Base-by-base conservation (phyloP, 1,140 invertebrate species). In the Radopholus similis region DNA sequence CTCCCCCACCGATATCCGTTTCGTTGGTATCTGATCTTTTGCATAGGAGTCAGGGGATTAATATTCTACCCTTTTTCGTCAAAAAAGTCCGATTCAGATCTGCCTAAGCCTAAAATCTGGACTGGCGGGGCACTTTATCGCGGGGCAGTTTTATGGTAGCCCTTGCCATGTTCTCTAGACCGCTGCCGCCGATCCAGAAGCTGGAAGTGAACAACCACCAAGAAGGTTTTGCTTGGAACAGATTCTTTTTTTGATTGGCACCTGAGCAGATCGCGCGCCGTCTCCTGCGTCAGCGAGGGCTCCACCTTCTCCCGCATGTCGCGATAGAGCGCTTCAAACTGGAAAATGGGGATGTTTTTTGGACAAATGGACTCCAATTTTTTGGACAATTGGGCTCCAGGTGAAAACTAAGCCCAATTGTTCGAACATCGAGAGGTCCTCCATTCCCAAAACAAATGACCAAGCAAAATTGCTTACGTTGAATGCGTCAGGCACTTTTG, bases 401-500 rank as follows among this genome's bases (percentile, higher is more conserved):
- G n/a, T n/a, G n/a, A n/a, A n/a, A n/a, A n/a, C n/a, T n/a, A 15
- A 42, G 21, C 15, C 21, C 40, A 15, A 42, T 42, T 15, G 21
- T 42, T 42, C 21, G 21, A 42, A 42, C 40, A 15, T 15, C 15
- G 15, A 15, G 21, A 15, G 40, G 15, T 42, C 15, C 15, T 21
- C 40, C 15, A 42, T 42, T 42, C 15, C 15, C 15, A 42, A n/a
- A 42, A 42, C 40, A n/a, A n/a, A n/a, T 42, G n/a, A n/a, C n/a
- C n/a, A n/a, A n/a, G n/a, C n/a, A n/a, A n/a, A n/a, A n/a, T n/a
- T n/a, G n/a, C n/a, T n/a, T n/a, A n/a, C n/a, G 28, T 79, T 73
- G 32, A 80, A 80, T 18, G 72, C 72, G 63, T 79, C 79, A 8
- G 77, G 78, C 34, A 75, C 66, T 66, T 79, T 79, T 28, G 77